A percentile compares a stretch with the other conserved stretches of the same genome.
phyloP scores from a whole-genome alignment of 1,140 invertebrate species.

The Scaptomyza montana region DNA sequence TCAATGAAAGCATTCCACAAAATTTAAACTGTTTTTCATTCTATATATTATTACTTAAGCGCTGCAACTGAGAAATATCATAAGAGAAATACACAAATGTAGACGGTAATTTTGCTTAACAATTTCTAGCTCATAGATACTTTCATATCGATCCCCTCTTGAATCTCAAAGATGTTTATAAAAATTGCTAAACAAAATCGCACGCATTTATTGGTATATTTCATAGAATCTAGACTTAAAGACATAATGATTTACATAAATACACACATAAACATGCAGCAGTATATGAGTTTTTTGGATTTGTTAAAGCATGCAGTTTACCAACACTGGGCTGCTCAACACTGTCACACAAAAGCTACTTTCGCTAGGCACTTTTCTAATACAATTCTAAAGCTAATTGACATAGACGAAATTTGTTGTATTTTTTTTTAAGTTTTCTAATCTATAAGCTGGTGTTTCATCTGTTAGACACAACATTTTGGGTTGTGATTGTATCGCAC shows the following conservation, averaged over 20 bases:
- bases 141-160: background rate
- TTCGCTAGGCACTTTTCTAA: conserved; percentile 41
- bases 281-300: conserved; percentile 1
- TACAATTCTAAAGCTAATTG: conserved; percentile 53
- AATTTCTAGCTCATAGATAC: conserved; percentile 39
- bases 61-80: conserved; percentile 61
- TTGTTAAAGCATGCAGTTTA: conserved; percentile 62
- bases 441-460: conserved; percentile 52
- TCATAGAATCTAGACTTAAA: conserved; percentile 48
- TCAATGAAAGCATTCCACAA: conserved; percentile 29
- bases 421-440: conserved; percentile 25
- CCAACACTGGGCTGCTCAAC: conserved; percentile 58
- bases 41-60: conserved; percentile 63
- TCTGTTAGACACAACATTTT: conserved; percentile 75
- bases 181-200: conserved; percentile 67
- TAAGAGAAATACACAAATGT: conserved; percentile 72
- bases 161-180: conserved; percentile 3
- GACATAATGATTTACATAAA: conserved; percentile 36
- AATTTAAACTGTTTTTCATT: conserved; percentile 23
- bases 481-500: conserved; percentile 59
- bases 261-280: conserved; percentile 65
- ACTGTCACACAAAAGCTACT: conserved; percentile 67
- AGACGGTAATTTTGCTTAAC: conserved; percentile 59
- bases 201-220: conserved; percentile 67
- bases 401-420: conserved; percentile 25